Evolutionary conservation across 2,113 vertebrate genomes (phyloP), one percentile per base, ranked within the genome.

Genomic region (Salminus brasiliensis): DNA sequence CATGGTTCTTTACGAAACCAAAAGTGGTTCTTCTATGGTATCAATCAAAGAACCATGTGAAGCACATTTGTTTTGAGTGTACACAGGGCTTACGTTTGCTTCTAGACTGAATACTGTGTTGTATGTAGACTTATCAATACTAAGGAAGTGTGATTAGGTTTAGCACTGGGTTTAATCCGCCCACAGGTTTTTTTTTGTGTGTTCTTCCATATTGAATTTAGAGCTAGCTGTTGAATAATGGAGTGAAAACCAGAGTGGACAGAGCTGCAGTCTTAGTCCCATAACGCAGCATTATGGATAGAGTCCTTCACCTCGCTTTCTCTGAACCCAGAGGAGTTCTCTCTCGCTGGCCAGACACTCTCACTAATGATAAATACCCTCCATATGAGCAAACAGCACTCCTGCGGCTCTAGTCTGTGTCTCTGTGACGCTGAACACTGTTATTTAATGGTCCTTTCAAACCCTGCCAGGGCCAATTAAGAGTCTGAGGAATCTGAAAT

Each of bases 391-490:
- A 71, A 85, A 84, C 74, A 53, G 69, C 65, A 55, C 72, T 80
- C 83, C 30, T 66, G 83, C 66, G 79, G 63, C 21, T 36, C 55
- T 12, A 68, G 59, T 62, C 63, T 73, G 69, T 49, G 69, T 70
- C 67, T 41, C 53, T 70, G 59, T 77, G 74, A 70, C 36, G 32
- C 65, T 71, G 60, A 83, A 81, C 39, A 47, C 76, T 49, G 53
- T 72, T 80, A 83, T 74, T 74, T 72, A 79, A 70, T 66, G 43
- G 32, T 39, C 57, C 71, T 76, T 65, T 60, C 72, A 62, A 65
- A 79, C 53, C 72, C 76, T 83, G 72, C 68, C 63, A 83, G 68
- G 67, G 69, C 81, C 72, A 76, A 75, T 81, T 87, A 85, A 59
- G 53, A 62, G 49, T 62, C 57, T 36, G 36, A 77, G 55, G 69